Evolutionary conservation across 2,797 vertebrate genomes (phyloP), one percentile per base, ranked within the genome.

Genomic region (Eulemur mongoz): DNA sequence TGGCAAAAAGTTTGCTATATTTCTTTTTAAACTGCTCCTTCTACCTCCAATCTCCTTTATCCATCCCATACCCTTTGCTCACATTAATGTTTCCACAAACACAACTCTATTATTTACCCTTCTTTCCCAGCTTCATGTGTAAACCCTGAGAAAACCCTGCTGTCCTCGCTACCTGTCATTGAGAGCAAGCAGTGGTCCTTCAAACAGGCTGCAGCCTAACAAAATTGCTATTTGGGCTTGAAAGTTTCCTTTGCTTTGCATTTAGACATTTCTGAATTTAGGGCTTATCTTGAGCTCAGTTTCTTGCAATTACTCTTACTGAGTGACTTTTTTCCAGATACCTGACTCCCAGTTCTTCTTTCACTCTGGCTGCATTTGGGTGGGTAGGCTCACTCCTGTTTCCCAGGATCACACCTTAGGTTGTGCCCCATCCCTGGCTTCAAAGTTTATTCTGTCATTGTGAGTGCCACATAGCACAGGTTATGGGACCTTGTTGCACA

Each of bases 161-260:
- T 1, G 0, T 43, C 30, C 20, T 0, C 4, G 15, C 32, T 0
- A 17, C 3, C 22, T 27, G 38, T 2, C 2, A 3, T 10, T 35
- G 45, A 69, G 12, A 54, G 14, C 5, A 48, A 69, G 23, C 15
- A 22, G 6, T 50, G 13, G 1, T n/a, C 88, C 75, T 17, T 3
- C 61, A 78, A 85, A 85, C 13, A 90, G 45, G 10, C 30, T 43
- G 23, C 67, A 80, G 59, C 2, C 2, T 52, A 65, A 22, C 6
- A 76, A 7, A 72, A 61, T 2, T 85, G 7, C 9, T 78, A n/a
- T 4, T 15, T 17, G 25, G 73, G 7, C 1, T 32, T 25, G 2
- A 43, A 79, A 69, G 40, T 25, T 48, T 52, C 17, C 17, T 32
- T n/a, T 69, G 6, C 54, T 75, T 89, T 80, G 18, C 5, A 17